Evolutionary conservation across 2,113 vertebrate genomes (phyloP).

Genomic region (Engystomops pustulosus): DNA sequence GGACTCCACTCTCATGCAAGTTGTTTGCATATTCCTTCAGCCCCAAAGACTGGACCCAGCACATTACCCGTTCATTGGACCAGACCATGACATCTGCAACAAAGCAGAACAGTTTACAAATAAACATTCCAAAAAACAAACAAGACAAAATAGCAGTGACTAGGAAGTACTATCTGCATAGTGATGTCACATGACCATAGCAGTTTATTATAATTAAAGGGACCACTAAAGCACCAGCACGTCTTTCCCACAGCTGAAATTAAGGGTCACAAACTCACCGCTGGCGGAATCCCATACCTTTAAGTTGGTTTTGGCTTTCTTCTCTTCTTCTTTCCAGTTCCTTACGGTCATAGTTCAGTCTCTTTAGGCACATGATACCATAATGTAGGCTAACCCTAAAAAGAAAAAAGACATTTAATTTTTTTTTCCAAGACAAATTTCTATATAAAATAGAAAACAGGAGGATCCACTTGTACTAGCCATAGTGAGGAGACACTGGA

Average conservation of each 20-base stretch:
- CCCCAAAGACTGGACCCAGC: conserved; percentile 88
- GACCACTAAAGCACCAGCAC: too few species aligned
- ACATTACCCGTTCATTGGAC: conserved; percentile 93
- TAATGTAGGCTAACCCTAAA: conserved; percentile 92
- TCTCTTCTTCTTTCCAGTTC: conserved; percentile 89
- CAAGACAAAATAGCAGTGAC: not conserved
- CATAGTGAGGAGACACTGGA: too few species aligned
- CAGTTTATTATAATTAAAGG: too few species aligned
- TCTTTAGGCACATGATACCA: conserved; percentile 93
- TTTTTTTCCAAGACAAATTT: too few species aligned
- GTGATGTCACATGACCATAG: too few species aligned
- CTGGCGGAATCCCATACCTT: conserved; percentile 82
- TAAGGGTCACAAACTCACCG: too few species aligned
- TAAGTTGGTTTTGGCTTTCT: conserved; percentile 85
- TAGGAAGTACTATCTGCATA: too few species aligned
- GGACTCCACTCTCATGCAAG: conserved; percentile 88
- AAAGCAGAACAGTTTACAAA: conserved; percentile 60
- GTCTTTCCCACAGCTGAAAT: too few species aligned
- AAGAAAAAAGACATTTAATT: not conserved
- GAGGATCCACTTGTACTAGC: too few species aligned
- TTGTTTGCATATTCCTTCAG: conserved; percentile 92
- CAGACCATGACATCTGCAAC: conserved; percentile 88
- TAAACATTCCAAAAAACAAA: too few species aligned
- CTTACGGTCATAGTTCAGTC: conserved; percentile 91
- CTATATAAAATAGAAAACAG: too few species aligned